A percentile compares a stretch with the other conserved stretches of the same genome.
Evolutionary conservation across 2,113 vertebrate species (phyloP).

Genomic region (Scatophagus argus): DNA sequence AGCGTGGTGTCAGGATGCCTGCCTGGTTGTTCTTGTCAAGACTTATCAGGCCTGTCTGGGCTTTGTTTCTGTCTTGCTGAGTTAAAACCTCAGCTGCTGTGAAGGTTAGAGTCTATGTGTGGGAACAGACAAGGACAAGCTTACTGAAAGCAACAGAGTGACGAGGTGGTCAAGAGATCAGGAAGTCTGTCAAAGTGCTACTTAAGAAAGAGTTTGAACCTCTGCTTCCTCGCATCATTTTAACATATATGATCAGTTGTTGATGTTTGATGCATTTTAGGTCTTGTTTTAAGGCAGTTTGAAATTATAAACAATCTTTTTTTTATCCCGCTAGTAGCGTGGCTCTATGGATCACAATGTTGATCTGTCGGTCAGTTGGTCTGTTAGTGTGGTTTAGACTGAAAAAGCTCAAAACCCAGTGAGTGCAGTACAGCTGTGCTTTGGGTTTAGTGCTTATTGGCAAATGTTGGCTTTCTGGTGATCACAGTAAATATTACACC

Average conservation of each 20-base stretch:
- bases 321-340: no score
- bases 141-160: slow-evolving; percentile 38
- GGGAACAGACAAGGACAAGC: slow-evolving; percentile 40
- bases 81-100: slow-evolving; percentile 29
- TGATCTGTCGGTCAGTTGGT: no score
- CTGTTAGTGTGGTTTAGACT: no score
- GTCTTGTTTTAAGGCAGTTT: not conserved
- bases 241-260: not conserved
- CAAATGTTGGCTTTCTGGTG: no score
- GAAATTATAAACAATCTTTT: no score
- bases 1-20: slow-evolving; percentile 25
- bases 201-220: slow-evolving; percentile 24
- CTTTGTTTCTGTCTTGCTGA: slow-evolving; percentile 53
- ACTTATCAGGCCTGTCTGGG: slow-evolving; percentile 24
- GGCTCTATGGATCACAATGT: no score
- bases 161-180: slow-evolving; percentile 35
- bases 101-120: not conserved
- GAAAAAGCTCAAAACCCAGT: no score
- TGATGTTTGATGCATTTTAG: not conserved
- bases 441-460: no score
- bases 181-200: slow-evolving; percentile 42
- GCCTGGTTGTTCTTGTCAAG: slow-evolving; percentile 54
- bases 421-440: no score
- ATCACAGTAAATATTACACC: no score
- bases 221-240: slow-evolving; percentile 10